Evolutionary conservation across 23 tunicate genomes (phyloP).

Genomic region (Halocynthia roretzi): DNA sequence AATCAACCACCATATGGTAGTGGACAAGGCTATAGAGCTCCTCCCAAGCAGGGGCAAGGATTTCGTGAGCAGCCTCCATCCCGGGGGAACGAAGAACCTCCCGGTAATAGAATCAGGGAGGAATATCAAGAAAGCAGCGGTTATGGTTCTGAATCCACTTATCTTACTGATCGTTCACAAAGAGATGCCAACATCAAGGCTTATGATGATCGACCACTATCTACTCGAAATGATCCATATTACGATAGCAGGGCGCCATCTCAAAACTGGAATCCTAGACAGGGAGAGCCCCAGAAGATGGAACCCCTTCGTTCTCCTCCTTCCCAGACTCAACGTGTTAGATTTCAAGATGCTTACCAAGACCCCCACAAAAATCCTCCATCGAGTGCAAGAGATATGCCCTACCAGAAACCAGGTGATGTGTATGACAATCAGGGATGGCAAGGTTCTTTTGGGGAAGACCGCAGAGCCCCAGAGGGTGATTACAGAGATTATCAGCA

Average conservation of each 20-base stretch:
- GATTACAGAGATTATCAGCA: too few relatives aligned
- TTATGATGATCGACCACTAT: too few relatives aligned
- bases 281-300: background rate
- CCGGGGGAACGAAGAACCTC: too few relatives aligned
- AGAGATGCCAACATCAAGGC: conserved; percentile 20
- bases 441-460: background rate
- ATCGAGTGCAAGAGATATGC: background rate
- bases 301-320: conserved; percentile 7
- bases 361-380: background rate
- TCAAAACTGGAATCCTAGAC: too few relatives aligned
- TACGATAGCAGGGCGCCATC: too few relatives aligned
- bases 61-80: too few relatives aligned
- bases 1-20: too few relatives aligned
- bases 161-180: conserved; percentile 47
- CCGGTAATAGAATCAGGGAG: background rate
- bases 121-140: conserved; percentile 72
- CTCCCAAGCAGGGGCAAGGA: too few relatives aligned
- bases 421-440: background rate
- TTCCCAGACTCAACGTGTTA: conserved; percentile 5
- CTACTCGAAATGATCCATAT: too few relatives aligned
- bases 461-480: background rate
- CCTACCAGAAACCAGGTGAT: too few relatives aligned
- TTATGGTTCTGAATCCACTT: conserved; percentile 60
- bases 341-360: background rate
- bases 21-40: too few relatives aligned